Percentiles rank a stretch among this genome's conserved stretches.
Conservation (phyloP, 2,797 vertebrate genomes). For the Neostethus bicornis region DNA sequence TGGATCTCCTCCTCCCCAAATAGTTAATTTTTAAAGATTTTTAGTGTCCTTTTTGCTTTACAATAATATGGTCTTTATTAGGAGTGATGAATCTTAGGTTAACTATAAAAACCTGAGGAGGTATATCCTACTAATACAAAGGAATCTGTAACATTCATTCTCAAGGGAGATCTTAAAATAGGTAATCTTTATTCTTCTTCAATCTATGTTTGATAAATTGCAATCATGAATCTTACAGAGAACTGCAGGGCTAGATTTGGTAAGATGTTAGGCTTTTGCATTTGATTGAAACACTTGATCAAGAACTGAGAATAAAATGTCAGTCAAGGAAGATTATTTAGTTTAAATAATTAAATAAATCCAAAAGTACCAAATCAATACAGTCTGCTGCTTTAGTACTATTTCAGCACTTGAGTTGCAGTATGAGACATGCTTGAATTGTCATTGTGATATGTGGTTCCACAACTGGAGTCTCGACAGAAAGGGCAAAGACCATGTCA, state of each 20-base stretch:
- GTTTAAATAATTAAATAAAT: neutral
- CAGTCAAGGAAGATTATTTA: too few relatives aligned
- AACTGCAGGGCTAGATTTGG: neutral
- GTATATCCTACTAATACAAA: neutral
- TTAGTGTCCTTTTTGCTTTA: too few relatives aligned
- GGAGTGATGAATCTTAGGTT: neutral
- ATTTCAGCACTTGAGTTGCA: neutral
- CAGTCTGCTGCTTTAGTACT: neutral
- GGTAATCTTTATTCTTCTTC: neutral
- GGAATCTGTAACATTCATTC: neutral
- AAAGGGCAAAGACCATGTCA: constrained; percentile 8
- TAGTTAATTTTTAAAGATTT: too few relatives aligned
- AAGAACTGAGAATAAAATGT: too few relatives aligned
- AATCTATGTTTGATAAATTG: neutral
- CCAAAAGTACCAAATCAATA: neutral
- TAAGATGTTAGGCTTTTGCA: too few relatives aligned
- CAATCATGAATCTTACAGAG: neutral
- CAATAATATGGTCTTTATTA: too few relatives aligned
- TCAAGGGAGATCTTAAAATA: neutral
- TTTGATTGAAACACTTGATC: too few relatives aligned
- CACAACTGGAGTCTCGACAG: constrained; percentile 16
- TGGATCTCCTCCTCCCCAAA: too few relatives aligned
- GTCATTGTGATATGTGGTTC: neutral
- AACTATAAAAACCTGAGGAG: neutral
- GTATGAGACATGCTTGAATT: neutral